These are phyloP conservation scores for Paguma larvata DNA, from an alignment of 2,797 vertebrate species.

Conservation along the genomic window DNA sequence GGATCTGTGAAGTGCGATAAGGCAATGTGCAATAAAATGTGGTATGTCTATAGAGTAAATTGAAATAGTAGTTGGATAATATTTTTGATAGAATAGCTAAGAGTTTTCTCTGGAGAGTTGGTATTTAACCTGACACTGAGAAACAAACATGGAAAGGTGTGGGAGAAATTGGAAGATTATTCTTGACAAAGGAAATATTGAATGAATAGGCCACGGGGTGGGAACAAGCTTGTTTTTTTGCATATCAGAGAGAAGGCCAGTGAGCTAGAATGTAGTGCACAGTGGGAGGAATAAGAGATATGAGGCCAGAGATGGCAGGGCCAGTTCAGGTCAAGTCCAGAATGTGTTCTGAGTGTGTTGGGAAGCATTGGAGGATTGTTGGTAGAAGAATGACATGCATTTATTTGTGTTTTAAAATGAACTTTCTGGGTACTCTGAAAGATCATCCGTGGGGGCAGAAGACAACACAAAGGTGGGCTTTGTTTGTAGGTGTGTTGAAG, in stretches of 20 bases:
- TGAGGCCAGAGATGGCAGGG: not conserved
- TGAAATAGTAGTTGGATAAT: not conserved
- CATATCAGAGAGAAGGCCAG: not conserved
- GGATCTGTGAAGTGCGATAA: not conserved
- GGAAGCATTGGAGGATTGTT: not conserved
- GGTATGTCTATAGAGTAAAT: not conserved
- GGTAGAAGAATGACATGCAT: not conserved
- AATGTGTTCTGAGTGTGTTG: not conserved
- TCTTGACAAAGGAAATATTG: not conserved
- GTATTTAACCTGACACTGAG: not conserved
- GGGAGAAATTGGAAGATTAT: not conserved
- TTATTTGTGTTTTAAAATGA: not conserved
- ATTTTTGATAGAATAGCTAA: not conserved
- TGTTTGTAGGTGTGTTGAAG: not conserved
- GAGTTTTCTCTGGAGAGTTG: not conserved
- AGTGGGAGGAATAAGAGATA: accelerated
- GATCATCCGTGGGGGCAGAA: not conserved
- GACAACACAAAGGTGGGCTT: not conserved
- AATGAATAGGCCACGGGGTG: accelerated
- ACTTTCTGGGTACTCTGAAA: not conserved
- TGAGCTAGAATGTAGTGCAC: accelerated
- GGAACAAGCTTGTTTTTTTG: not conserved
- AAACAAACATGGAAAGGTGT: not conserved
- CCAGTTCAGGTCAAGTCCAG: not conserved
- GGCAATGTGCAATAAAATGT: not conserved